These are phyloP conservation scores for Eupristina koningsbergeri DNA, from an alignment of 1,140 invertebrate species.

Conservation along the genomic window DNA sequence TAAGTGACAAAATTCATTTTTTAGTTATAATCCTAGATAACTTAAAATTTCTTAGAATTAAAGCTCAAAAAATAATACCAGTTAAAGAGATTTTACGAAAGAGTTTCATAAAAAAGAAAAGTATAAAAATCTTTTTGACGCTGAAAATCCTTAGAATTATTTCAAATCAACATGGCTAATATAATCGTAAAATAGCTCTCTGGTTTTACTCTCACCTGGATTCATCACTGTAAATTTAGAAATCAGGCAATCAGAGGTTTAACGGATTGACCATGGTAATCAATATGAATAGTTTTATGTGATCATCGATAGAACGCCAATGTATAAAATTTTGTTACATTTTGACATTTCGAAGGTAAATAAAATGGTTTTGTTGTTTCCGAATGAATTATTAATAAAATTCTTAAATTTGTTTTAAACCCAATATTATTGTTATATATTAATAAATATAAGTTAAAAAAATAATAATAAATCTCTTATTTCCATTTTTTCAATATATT, in stretches of 20 bases:
- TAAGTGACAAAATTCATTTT: too few species aligned
- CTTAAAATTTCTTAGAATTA: too few species aligned
- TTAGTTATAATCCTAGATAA: too few species aligned
- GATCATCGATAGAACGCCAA: background rate
- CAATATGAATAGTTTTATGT: background rate
- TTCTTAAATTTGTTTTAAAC: conserved; percentile 16
- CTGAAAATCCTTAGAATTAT: background rate
- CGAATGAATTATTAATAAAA: conserved; percentile 16
- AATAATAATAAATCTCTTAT: background rate
- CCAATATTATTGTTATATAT: background rate
- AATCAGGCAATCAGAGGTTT: background rate
- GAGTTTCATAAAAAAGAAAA: background rate
- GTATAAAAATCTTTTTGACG: too few species aligned
- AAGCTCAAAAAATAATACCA: too few species aligned
- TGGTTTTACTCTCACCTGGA: background rate
- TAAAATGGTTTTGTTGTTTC: background rate
- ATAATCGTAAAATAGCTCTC: background rate
- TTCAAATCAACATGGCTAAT: too few species aligned
- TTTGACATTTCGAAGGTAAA: background rate
- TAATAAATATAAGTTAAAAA: background rate
- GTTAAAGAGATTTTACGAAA: too few species aligned
- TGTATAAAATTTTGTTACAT: conserved; percentile 7
- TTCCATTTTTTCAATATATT: too few species aligned
- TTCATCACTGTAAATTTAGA: conserved; percentile 21
- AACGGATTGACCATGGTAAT: background rate